Base-by-base conservation (phyloP, 2,888 invertebrate genomes). In the Agrotis ipsilon region DNA sequence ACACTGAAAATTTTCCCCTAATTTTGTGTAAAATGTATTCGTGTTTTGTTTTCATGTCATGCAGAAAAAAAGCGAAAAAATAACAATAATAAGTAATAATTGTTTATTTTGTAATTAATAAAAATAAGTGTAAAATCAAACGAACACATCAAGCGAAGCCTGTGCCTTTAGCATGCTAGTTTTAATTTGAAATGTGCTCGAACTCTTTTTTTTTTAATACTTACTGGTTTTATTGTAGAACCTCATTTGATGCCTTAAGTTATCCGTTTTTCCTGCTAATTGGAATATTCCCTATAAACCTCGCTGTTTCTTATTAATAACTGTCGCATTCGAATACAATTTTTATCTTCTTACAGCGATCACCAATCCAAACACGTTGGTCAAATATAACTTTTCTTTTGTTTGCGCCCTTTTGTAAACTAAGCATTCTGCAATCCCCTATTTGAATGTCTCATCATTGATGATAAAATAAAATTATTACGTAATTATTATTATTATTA, bases 91-190 rank as follows among this genome's bases (percentile, higher is more conserved):
- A n/a, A 55, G 27, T 32, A 80, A 73, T 75, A 76, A 64, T 63
- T 58, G 61, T 86, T 75, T 72, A 60, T 45, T 45, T 69, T 72
- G 58, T 54, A 6, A 7, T 66, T 71, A 51, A 54, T 24, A 65
- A 78, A 78, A 78, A 82, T 69, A 78, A 66, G 77, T 82, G 78
- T 77, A 76, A 81, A 86, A 78, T 81, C 77, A 84, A 83, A 84
- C 82, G 75, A 79, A 84, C 83, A 90, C 84, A 86, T 78, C 79
- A 89, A 88, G 89, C 90, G 75, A 90, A 90, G 89, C 90, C 77
- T 88, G 88, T 87, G 86, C 85, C 73, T 72, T 68, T 86, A 84
- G 84, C 90, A 90, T 90, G 88, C 89, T 83, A 79, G 57, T 80
- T 69, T 68, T 61, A 67, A 58, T 71, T 51, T 14, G 11, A 69